Evolutionary conservation across 2,797 vertebrate species (phyloP).

Genomic region (Sparidentex hasta): DNA sequence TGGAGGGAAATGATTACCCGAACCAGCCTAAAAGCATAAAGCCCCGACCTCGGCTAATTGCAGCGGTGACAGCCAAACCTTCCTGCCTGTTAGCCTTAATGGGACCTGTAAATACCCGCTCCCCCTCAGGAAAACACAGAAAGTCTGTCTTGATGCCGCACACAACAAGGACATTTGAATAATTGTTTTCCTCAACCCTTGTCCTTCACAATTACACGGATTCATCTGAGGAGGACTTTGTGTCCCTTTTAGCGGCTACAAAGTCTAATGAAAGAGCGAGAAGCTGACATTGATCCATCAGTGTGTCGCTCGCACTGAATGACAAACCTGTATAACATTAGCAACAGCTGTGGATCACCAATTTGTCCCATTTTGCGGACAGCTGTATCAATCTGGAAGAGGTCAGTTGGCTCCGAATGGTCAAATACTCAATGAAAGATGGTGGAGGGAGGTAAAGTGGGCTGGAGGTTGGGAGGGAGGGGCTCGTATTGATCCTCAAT

Average conservation of each 20-base stretch:
- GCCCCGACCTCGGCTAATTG: conserved; percentile 63
- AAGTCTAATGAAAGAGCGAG: conserved; percentile 19
- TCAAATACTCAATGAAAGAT: conserved; percentile 51
- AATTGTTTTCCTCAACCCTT: conserved; percentile 23
- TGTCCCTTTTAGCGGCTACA: conserved; percentile 17
- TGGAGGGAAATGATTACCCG: conserved; percentile 50
- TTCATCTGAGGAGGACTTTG: conserved; percentile 14
- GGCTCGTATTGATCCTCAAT: conserved; percentile 60
- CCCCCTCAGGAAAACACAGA: conserved; percentile 44
- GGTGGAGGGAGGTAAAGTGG: conserved; percentile 31
- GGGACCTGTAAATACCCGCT: conserved; percentile 65
- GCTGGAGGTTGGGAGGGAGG: conserved; percentile 16
- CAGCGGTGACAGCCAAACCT: conserved; percentile 52
- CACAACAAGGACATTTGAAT: conserved; percentile 48
- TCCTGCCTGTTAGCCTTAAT: conserved; percentile 67
- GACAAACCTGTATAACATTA: conserved; percentile 44
- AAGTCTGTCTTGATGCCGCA: conserved; percentile 31
- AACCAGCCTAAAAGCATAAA: conserved; percentile 57
- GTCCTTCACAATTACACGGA: conserved; percentile 20
- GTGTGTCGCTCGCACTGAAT: conserved; percentile 12
- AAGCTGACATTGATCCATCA: conserved; percentile 24
- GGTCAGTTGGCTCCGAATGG: conserved; percentile 27
- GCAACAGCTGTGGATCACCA: conserved; percentile 25
- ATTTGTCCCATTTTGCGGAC: conserved; percentile 17
- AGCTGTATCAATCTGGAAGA: conserved; percentile 35